These are phyloP conservation scores for Alouatta palliata DNA, from an alignment of 2,113 vertebrate species.

Conservation along the genomic window DNA sequence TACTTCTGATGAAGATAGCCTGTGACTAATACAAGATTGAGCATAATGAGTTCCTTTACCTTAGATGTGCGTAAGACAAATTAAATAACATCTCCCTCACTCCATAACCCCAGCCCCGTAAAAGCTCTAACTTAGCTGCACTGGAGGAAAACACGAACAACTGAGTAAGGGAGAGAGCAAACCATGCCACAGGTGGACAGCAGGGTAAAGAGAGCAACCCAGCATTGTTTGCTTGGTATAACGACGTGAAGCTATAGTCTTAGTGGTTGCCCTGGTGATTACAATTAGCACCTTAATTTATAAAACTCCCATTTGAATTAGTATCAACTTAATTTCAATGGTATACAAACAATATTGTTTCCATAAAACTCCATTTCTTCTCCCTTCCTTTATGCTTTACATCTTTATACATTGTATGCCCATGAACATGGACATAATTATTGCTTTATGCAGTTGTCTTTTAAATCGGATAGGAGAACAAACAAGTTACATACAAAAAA, in stretches of 20 bases:
- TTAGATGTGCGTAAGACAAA: background rate
- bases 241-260: background rate
- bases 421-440: background rate
- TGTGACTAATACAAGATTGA: background rate
- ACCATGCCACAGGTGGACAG: background rate
- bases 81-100: background rate
- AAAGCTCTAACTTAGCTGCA: background rate
- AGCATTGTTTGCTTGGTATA: too few species aligned
- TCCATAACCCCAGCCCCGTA: background rate
- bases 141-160: background rate
- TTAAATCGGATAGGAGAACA: background rate
- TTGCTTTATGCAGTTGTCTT: background rate
- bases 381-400: background rate
- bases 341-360: background rate
- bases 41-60: background rate
- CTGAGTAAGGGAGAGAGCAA: background rate
- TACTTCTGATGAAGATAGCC: constrained; percentile 24
- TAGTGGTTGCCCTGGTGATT: background rate
- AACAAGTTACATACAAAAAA: background rate
- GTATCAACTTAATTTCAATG: background rate
- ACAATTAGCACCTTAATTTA: background rate
- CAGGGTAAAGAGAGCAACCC: background rate
- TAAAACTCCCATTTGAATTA: background rate
- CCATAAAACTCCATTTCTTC: background rate
- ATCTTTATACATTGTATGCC: background rate